A percentile compares a stretch with the other conserved stretches of the same genome.
phyloP scores from a whole-genome alignment of 2,113 vertebrate species.

The Pogona vitticeps region DNA sequence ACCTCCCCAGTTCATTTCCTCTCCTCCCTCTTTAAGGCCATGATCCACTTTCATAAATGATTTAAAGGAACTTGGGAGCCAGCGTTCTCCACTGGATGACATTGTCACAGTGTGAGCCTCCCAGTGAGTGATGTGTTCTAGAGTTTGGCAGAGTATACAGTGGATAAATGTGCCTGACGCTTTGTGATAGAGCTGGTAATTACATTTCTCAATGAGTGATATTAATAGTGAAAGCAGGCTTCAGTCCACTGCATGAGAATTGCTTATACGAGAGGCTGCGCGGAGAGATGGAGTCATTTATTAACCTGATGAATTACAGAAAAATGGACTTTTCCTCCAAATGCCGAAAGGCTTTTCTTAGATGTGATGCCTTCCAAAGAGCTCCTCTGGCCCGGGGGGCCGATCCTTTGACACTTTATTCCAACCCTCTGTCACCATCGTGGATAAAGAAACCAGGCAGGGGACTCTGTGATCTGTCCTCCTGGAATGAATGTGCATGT shows the following conservation, averaged over 20 bases:
- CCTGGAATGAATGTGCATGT: fast-evolving
- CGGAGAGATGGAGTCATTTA: conserved; percentile 69
- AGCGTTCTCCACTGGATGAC: conserved; percentile 45
- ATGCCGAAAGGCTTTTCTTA: conserved; percentile 47
- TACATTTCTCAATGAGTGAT: conserved; percentile 77
- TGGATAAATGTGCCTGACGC: conserved; percentile 75
- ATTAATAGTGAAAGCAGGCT: conserved; percentile 75
- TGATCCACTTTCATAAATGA: not conserved
- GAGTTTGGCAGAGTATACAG: conserved; percentile 68
- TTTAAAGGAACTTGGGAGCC: conserved; percentile 12
- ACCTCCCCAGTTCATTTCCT: conserved; percentile 18
- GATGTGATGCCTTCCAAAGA: not conserved
- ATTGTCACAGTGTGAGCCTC: conserved; percentile 57
- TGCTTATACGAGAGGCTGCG: conserved; percentile 54
- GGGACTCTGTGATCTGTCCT: not conserved
- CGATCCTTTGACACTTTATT: conserved; percentile 7
- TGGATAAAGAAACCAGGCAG: not conserved
- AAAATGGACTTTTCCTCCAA: conserved; percentile 61
- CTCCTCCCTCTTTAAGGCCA: not conserved
- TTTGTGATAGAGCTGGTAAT: conserved; percentile 76
- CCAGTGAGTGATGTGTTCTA: conserved; percentile 65
- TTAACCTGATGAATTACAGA: conserved; percentile 68
- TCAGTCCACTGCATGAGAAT: conserved; percentile 54
- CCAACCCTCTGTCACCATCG: fast-evolving
- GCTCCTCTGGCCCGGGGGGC: not conserved